Evolutionary conservation across 2,888 invertebrate species (phyloP), one percentile per base, ranked within the genome.

Genomic region (Tromatobia lineatoria): DNA sequence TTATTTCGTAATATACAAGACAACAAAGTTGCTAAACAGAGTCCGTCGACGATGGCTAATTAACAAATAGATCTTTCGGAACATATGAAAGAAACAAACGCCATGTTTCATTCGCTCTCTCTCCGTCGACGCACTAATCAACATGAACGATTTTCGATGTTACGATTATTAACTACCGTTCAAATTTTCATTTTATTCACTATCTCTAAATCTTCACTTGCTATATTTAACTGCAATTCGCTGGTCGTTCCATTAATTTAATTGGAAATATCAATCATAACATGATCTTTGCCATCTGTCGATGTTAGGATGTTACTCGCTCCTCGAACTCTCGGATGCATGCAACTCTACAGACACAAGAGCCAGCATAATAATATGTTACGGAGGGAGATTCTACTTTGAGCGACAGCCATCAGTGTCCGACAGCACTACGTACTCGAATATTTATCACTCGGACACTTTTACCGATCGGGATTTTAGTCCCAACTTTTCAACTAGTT

Each of bases 81-180:
- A 86, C 90, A 88, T 89, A 90, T 88, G 90, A 91, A 88, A 89
- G 91, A 92, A 92, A 92, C 91, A 92, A 92, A 92, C 92, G 92
- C 92, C 92, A 92, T 92, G 91, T 92, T 92, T 89, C 90, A 89
- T 90, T 91, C 87, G 87, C 88, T 88, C 78, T 77, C 80, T 85
- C 67, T 76, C 61, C 61, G 52, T 50, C 78, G 90, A 88, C 89
- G 90, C 90, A 91, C 89, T 85, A 86, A 87, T 87, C 88, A 88
- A 87, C 78, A 64, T 64, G 59, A 66, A 79, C 57, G 73, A 29
- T 38, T 70, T 80, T 80, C 71, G 45, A 47, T 66, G 23, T 71
- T 59, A 11, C 34, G 54, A 59, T 59, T 42, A 20, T 59, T 45
- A 38, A 78, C 45, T 38, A 18, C 50, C 47, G 64, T 64, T 38